Evolutionary conservation across 2,888 invertebrate species (phyloP), one percentile per base, ranked within the genome.

Genomic region (Pollenia labialis): DNA sequence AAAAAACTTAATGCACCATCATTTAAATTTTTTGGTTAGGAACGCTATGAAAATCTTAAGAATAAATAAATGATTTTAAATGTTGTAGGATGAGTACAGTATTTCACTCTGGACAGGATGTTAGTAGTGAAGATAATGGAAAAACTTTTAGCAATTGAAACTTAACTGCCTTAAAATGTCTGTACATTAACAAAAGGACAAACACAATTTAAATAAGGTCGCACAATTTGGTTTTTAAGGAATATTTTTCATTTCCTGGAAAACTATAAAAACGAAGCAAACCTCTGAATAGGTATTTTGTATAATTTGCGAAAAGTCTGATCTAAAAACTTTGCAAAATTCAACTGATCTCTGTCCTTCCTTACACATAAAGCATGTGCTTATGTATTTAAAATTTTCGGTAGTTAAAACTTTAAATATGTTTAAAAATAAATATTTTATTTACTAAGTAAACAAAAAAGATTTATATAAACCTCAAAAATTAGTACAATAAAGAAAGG

Each of bases 41-140:
- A 32, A 0, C 4, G 32, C 0, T 32, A 32, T 32, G 6, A 32
- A 32, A 32, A 32, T 32, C 32, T 32, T 32, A 6, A 6, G 4
- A 32, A 32, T 32, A 32, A 32, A 32, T 6, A 6, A 32, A 6
- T 32, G 32, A 32, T 6, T 6, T 16, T 9, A 16, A n/a, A 44
- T 42, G n/a, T 62, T 11, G 2, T 4, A n/a, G 42, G 42, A 62
- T 62, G 42, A 4, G 44, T 44, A 4, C 48, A 32, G 6, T 6
- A 32, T 54, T 32, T 32, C n/a, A 58, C 32, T 64, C 16, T 76
- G 54, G 50, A 44, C 64, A 62, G 69, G 62, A 79, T 60, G 18
- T 69, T 18, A 52, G 16, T 69, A 44, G 69, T 79, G 79, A 79
- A 62, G 69, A 52, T 79, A 79, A 69, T 79, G 52, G 79, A 69